Base-by-base conservation (phyloP, 2,113 vertebrate genomes). In the Anarhynchus alexandrinus region DNA sequence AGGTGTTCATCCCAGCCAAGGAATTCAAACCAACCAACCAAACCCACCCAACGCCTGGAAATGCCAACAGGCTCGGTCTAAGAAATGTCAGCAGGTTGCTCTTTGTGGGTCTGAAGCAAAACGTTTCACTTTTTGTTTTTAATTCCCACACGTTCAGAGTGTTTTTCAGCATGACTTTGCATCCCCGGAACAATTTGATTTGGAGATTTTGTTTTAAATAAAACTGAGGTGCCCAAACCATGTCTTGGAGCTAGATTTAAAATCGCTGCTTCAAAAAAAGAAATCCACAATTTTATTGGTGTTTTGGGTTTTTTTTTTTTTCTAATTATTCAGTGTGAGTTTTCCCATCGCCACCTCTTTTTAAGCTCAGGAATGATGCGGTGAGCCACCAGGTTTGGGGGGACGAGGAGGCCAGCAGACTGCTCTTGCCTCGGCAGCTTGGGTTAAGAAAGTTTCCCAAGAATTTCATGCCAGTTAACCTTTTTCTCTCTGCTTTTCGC, bases 381-480 rank as follows among this genome's bases (percentile, higher is more conserved):
- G 10, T 49, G 17, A 92, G 14, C 30, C 27, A 32, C 30, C 3
- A 61, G 22, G 2, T 54, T 89, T 82, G 71, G 23, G 71, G 23
- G 36, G 19, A 10, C 12, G 20, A 47, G 26, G 26, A 74, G 7
- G 8, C 12, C 45, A 9, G 13, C 47, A 73, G 69, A 13, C 5
- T 43, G 7, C 3, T 59, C 16, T 20, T 1, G 0, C 10, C 23
- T 59, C 2, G 1, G 12, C 66, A n/a, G 26, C 45, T 62, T 66
- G 27, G 12, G 8, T 57, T 47, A 45, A 22, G 64, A n/a, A 86
- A 90, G 38, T 64, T 94, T 52, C 43, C 51, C 3, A 19, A 54
- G 38, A 66, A 76, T 92, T 95, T 84, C 30, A 26, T 20, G 26
- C 9, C 7, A 51, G 57, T 89, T 32, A n/a, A 42, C 47, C 64